A percentile compares a stretch with the other conserved stretches of the same genome.
These are phyloP conservation scores for Bombyx mandarina DNA, from an alignment of 1,140 invertebrate species.

Conservation along the genomic window DNA sequence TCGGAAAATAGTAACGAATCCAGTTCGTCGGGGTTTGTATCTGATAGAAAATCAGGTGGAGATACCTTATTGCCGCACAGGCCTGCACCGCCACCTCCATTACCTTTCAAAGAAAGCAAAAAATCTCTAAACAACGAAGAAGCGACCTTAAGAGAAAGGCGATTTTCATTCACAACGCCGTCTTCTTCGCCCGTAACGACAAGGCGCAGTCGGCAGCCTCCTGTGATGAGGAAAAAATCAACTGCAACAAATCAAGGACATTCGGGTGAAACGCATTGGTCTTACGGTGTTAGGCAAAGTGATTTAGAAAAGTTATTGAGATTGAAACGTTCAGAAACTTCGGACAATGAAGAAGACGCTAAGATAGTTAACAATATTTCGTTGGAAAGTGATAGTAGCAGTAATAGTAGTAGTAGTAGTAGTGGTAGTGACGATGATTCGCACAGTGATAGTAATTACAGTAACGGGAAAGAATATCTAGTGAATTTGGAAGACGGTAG, in stretches of 20 bases:
- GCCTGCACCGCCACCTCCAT: conserved; percentile 55
- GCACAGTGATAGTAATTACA: conserved; percentile 41
- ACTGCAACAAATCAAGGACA: conserved; percentile 35
- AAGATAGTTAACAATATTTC: conserved; percentile 20
- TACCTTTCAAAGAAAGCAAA: conserved; percentile 45
- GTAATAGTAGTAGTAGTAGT: conserved; percentile 25
- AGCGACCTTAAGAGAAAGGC: conserved; percentile 26
- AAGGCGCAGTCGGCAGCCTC: conserved; percentile 51
- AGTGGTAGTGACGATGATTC: conserved; percentile 45
- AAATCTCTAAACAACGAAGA: conserved; percentile 38
- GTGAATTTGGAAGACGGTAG: conserved; percentile 49
- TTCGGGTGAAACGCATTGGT: conserved; percentile 55
- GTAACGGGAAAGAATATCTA: conserved; percentile 41
- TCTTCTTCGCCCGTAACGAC: conserved; percentile 45
- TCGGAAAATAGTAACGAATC: conserved; percentile 59
- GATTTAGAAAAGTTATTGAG: conserved; percentile 59
- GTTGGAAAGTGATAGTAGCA: conserved; percentile 32
- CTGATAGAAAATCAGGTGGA: conserved; percentile 47
- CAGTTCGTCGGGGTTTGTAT: conserved; percentile 58
- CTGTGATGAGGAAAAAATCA: conserved; percentile 58
- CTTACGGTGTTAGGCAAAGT: conserved; percentile 59
- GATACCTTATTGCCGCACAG: conserved; percentile 36
- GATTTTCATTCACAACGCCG: conserved; percentile 46
- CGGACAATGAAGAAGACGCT: conserved; percentile 50
- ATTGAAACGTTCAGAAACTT: conserved; percentile 51